Conservation (phyloP, 2,113 vertebrate genomes). For the Carassius carassius region DNA sequence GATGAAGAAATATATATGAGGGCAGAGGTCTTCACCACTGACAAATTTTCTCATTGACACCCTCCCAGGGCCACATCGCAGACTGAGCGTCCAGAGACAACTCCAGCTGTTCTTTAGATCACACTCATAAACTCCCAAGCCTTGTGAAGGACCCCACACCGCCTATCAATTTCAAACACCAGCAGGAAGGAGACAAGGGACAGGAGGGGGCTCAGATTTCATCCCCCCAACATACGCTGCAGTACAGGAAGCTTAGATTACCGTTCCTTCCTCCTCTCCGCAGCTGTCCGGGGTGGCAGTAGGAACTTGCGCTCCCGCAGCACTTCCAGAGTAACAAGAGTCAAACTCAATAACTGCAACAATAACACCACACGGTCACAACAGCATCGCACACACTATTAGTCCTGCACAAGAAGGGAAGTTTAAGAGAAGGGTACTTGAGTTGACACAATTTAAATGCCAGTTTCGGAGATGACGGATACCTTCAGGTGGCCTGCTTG, state of each 20-base stretch:
- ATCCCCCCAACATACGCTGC: background rate
- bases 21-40: constrained; percentile 56
- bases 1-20: constrained; percentile 52
- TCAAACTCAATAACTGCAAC: constrained; percentile 67
- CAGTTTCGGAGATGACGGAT: constrained; percentile 14
- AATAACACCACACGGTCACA: constrained; percentile 66
- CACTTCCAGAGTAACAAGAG: constrained; percentile 65
- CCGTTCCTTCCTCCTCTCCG: constrained; percentile 3
- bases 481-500: background rate
- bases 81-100: constrained; percentile 40
- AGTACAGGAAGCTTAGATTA: constrained; percentile 39
- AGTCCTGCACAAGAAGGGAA: constrained; percentile 40
- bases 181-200: constrained; percentile 49
- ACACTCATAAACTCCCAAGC: constrained; percentile 62
- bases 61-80: background rate
- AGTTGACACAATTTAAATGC: background rate
- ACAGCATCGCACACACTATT: constrained; percentile 62
- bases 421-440: background rate
- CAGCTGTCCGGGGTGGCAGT: constrained; percentile 68
- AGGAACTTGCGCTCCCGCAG: constrained; percentile 63
- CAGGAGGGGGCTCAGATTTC: constrained; percentile 35
- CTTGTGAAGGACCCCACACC: constrained; percentile 59
- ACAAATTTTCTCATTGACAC: constrained; percentile 50
- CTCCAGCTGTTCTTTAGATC: constrained; percentile 65
- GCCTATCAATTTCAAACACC: constrained; percentile 69